Percentiles rank a stretch among this genome's conserved stretches.
Conservation (phyloP, 2,888 invertebrate species). For the Scelioninae gen. 2 region DNA sequence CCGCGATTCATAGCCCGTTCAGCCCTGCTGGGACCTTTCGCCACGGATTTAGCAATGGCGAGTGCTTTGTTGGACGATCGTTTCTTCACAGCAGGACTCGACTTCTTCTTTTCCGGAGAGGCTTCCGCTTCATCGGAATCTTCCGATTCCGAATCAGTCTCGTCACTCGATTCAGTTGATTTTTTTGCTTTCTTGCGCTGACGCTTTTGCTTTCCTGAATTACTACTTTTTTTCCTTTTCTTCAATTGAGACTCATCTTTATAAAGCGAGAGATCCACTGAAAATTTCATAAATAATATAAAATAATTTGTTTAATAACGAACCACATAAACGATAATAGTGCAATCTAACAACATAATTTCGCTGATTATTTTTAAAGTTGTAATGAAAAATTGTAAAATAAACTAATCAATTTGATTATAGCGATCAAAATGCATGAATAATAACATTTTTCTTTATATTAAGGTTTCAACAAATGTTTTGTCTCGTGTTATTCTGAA, state of each 20-base stretch:
- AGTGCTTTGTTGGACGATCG: constrained; percentile 66
- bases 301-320: constrained; percentile 1
- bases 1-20: constrained; percentile 72
- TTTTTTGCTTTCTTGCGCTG: constrained; percentile 69
- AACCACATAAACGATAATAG: no score
- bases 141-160: constrained; percentile 66
- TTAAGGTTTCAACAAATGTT: no score
- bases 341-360: no score
- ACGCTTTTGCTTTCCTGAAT: constrained; percentile 77
- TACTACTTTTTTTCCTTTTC: constrained; percentile 75
- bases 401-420: no score
- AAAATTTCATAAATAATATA: constrained; percentile 1
- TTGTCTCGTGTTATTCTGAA: no score
- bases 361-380: no score
- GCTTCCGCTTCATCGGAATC: constrained; percentile 62
- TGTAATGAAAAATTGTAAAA: no score
- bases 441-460: no score
- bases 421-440: no score
- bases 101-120: constrained; percentile 58
- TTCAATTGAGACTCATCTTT: constrained; percentile 89
- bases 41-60: constrained; percentile 70
- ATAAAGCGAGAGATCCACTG: constrained; percentile 89
- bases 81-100: constrained; percentile 65
- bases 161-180: constrained; percentile 58
- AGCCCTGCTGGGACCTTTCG: constrained; percentile 72